These are phyloP conservation scores for Girardinichthys multiradiatus DNA, from an alignment of 2,113 vertebrate genomes.

Conservation along the genomic window DNA sequence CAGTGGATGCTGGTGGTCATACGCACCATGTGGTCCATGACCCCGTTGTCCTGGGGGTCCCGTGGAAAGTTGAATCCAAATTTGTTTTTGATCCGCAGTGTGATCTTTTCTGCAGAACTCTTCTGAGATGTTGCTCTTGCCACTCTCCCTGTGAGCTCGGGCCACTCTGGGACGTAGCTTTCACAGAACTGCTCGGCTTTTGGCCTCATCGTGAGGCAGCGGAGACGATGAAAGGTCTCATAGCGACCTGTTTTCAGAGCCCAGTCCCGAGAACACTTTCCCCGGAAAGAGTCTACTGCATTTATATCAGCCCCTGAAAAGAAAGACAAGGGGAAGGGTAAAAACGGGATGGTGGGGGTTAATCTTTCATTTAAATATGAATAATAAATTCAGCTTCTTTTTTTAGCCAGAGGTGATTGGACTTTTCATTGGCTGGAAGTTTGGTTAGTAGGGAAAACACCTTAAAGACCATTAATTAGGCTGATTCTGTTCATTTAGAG, in stretches of 20 bases:
- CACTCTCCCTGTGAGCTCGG: constrained; percentile 76
- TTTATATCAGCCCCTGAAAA: constrained; percentile 84
- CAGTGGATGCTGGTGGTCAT: constrained; percentile 87
- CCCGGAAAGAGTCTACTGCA: constrained; percentile 79
- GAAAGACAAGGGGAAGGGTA: neutral
- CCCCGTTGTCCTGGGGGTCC: constrained; percentile 81
- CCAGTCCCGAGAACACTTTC: constrained; percentile 86
- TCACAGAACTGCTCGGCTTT: constrained; percentile 81
- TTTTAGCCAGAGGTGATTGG: neutral
- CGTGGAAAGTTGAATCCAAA: constrained; percentile 80
- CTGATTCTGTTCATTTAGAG: neutral
- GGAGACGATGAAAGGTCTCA: constrained; percentile 73
- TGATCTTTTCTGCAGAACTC: constrained; percentile 64
- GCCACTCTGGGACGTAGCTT: constrained; percentile 83
- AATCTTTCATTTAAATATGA: neutral
- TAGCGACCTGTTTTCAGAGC: constrained; percentile 85
- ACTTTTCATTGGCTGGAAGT: neutral
- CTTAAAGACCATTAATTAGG: neutral
- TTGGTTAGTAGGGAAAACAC: neutral
- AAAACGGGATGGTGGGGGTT: neutral
- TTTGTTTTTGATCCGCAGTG: constrained; percentile 70
- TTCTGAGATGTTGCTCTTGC: constrained; percentile 76
- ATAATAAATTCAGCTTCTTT: neutral
- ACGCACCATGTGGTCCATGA: constrained; percentile 89
- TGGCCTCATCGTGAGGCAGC: constrained; percentile 76